Percentiles rank a stretch among this genome's conserved stretches.
Conservation (phyloP, 2,797 vertebrate genomes). For the Arremon brunneinucha region DNA sequence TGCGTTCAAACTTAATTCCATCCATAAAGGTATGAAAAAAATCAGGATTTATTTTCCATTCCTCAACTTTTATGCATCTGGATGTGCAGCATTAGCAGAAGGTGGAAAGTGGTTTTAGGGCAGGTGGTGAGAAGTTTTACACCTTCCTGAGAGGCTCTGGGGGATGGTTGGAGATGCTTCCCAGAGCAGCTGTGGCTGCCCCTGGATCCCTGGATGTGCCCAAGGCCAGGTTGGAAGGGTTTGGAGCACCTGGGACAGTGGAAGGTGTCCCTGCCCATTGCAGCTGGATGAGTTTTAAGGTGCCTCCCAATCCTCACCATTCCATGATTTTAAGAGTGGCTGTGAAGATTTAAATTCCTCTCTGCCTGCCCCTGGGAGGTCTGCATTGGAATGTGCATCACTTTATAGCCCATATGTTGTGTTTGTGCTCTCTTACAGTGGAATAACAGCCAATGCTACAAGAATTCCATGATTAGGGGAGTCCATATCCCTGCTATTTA, state of each 20-base stretch:
- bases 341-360: neutral
- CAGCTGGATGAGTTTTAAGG: accelerated
- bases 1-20: neutral
- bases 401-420: accelerated
- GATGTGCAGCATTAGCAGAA: neutral
- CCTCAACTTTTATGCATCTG: neutral
- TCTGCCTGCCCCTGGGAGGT: neutral
- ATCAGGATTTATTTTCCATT: accelerated
- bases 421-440: neutral
- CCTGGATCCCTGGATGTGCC: neutral
- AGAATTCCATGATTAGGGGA: neutral
- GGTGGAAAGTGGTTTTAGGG: neutral
- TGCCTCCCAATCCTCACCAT: neutral
- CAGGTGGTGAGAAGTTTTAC: neutral
- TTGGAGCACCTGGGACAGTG: neutral
- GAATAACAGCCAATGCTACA: neutral
- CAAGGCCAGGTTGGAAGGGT: accelerated
- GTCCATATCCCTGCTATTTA: neutral
- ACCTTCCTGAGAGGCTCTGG: neutral
- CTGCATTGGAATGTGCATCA: accelerated
- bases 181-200: neutral
- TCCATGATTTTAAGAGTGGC: neutral
- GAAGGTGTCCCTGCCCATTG: neutral
- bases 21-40: neutral
- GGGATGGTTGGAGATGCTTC: neutral